Evolutionary conservation across 2,797 vertebrate genomes (phyloP).

Genomic region (Chlorospingus flavigularis): DNA sequence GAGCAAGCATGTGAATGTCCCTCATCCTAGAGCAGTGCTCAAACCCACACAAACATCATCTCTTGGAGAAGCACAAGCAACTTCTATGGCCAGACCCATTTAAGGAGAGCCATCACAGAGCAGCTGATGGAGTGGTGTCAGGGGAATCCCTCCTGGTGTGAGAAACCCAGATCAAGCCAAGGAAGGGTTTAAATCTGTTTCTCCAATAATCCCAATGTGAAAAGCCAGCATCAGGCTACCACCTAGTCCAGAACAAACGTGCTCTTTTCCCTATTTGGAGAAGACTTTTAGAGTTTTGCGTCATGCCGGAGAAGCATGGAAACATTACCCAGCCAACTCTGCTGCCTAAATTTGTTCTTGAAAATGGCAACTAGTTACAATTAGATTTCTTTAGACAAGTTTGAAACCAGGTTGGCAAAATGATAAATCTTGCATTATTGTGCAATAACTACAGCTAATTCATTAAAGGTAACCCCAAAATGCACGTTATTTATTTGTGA

Average conservation of each 20-base stretch:
- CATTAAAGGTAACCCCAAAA: neutral
- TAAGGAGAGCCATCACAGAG: neutral
- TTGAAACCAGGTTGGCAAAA: neutral
- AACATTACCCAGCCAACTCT: neutral
- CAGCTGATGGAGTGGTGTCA: neutral
- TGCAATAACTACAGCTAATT: neutral
- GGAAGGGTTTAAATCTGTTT: neutral
- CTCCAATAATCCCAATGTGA: neutral
- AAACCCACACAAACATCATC: neutral
- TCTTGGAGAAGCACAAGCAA: neutral
- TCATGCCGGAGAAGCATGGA: neutral
- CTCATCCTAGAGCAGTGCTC: neutral
- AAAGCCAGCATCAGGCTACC: neutral
- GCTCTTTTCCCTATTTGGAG: neutral
- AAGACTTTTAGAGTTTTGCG: neutral
- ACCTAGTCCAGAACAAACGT: neutral
- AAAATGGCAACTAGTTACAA: neutral
- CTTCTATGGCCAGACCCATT: neutral
- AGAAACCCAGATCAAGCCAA: neutral
- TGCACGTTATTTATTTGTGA: neutral
- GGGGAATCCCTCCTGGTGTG: neutral
- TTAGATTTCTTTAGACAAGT: neutral
- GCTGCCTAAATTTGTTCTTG: neutral
- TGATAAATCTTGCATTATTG: neutral
- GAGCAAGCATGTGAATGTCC: neutral